A percentile compares a stretch with the other conserved stretches of the same genome.
phyloP scores from a whole-genome alignment of 1,140 invertebrate species.

The Procambarus virginalis region DNA sequence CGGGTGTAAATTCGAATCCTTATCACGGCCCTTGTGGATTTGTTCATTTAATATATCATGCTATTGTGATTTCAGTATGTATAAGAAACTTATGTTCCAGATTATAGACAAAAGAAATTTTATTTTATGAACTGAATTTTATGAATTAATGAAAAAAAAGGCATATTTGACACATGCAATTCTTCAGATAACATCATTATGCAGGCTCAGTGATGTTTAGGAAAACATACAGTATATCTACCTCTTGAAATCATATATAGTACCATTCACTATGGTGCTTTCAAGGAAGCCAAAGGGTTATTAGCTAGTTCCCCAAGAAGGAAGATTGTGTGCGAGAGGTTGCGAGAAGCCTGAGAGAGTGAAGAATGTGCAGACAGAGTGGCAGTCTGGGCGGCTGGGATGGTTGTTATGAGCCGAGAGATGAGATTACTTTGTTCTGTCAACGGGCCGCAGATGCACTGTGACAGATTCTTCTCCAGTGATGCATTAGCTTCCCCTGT shows the following conservation, averaged over 20 bases:
- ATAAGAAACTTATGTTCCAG: no score
- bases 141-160: no score
- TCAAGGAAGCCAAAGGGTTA: conserved; percentile 45
- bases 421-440: conserved; percentile 17
- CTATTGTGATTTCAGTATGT: no score
- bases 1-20: no score
- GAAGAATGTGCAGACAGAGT: conserved; percentile 30
- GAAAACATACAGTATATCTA: no score
- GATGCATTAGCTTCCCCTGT: conserved; percentile 52
- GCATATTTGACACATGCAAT: no score
- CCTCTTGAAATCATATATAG: neutral
- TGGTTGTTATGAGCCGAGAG: conserved; percentile 15
- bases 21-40: no score
- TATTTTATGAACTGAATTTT: no score
- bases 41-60: no score
- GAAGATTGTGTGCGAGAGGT: conserved; percentile 31
- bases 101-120: no score
- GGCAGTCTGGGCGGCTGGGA: conserved; percentile 38
- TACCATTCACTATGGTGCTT: conserved; percentile 7
- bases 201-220: no score
- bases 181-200: no score
- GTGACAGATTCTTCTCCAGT: conserved; percentile 37
- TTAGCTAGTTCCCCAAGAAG: conserved; percentile 14
- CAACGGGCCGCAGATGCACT: conserved; percentile 30
- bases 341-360: conserved; percentile 17